Evolutionary conservation across 2,797 vertebrate species (phyloP).

Genomic region (Botia almorhae): DNA sequence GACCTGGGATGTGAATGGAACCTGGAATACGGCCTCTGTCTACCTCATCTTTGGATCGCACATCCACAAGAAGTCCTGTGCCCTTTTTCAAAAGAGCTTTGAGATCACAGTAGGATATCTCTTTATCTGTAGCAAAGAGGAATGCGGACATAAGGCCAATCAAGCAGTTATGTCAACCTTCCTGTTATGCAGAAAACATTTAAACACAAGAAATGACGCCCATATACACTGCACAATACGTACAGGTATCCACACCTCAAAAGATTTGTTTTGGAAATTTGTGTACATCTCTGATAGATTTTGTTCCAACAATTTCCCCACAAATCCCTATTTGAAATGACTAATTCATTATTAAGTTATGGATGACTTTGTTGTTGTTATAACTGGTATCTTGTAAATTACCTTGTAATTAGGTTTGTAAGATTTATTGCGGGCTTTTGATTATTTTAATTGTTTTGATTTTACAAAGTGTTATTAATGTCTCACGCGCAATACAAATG

Average conservation of each 20-base stretch:
- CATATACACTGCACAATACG: not conserved
- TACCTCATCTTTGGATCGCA: slow-evolving; percentile 79
- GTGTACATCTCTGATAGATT: not conserved
- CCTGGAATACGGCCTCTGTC: slow-evolving; percentile 76
- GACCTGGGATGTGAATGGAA: slow-evolving; percentile 82
- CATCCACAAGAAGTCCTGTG: slow-evolving; percentile 76
- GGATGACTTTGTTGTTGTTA: no score
- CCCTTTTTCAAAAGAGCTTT: slow-evolving; percentile 70
- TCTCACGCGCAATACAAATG: not conserved
- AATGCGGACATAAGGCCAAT: not conserved
- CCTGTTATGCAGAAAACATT: not conserved
- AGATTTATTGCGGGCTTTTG: no score
- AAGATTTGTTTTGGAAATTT: not conserved
- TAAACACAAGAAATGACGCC: not conserved
- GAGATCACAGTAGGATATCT: slow-evolving; percentile 74
- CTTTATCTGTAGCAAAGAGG: slow-evolving; percentile 40
- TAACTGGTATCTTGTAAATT: no score
- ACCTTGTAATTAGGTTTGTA: no score
- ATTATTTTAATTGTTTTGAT: not conserved
- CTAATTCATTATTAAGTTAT: no score
- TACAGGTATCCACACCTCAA: not conserved
- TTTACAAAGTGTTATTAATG: not conserved
- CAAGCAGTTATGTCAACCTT: not conserved
- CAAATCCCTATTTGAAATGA: no score
- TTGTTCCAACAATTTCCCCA: no score